phyloP scores from a whole-genome alignment of 92 coral and sea anemone genomes.

The Bergia sp. region DNA sequence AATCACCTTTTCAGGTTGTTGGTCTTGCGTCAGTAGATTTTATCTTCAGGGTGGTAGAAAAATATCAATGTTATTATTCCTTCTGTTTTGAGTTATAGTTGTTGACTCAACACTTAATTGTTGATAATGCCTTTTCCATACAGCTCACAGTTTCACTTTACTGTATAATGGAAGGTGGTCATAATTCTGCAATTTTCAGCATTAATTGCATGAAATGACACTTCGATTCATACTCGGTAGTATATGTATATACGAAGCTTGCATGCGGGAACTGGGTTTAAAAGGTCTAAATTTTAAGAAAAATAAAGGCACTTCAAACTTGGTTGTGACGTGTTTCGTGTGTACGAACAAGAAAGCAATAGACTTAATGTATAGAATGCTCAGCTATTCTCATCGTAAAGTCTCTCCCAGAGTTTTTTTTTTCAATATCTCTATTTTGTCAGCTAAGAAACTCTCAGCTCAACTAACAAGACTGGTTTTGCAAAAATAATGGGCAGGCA shows the following conservation, averaged over 20 bases:
- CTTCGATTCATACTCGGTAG: background rate
- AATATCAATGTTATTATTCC: constrained; percentile 15
- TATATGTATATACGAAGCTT: background rate
- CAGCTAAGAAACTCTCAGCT: background rate
- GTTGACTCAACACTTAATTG: constrained; percentile 3
- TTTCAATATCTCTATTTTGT: too few species aligned
- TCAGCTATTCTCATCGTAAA: background rate
- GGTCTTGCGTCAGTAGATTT: background rate
- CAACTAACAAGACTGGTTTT: background rate
- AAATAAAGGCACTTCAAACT: too few species aligned
- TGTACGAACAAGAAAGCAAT: too few species aligned
- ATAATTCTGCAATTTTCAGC: background rate
- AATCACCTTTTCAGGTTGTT: background rate
- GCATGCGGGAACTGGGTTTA: background rate
- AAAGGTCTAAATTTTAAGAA: background rate
- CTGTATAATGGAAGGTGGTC: background rate
- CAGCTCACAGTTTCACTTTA: background rate
- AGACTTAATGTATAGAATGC: too few species aligned
- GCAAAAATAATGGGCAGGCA: background rate
- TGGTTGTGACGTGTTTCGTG: too few species aligned
- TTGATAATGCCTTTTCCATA: background rate
- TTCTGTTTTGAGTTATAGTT: background rate
- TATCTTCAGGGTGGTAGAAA: constrained; percentile 6
- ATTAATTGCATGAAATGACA: constrained; percentile 14
- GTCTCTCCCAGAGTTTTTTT: background rate